Conservation (phyloP, 1,140 invertebrate genomes). For the Wiebesia pumilae region DNA sequence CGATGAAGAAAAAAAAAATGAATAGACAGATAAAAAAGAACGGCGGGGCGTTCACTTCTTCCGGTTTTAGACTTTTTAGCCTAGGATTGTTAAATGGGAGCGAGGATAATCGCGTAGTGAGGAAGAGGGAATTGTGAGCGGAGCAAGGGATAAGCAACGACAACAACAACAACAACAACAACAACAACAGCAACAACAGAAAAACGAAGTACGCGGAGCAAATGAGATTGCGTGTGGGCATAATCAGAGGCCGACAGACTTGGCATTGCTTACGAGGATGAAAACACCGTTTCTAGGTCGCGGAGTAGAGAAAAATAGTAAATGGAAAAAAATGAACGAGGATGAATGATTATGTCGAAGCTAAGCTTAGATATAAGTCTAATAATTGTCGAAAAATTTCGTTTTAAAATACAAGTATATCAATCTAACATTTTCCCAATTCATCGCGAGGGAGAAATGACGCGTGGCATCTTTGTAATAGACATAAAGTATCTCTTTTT, state of each 20-base stretch:
- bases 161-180: too few species aligned
- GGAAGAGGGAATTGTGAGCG: too few species aligned
- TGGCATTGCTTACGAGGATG: background rate
- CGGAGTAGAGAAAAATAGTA: background rate
- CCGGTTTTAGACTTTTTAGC: slow-evolving; percentile 50
- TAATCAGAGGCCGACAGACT: too few species aligned
- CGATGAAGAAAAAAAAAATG: background rate
- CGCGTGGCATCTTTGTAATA: slow-evolving; percentile 32
- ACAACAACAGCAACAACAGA: too few species aligned
- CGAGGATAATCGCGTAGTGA: background rate
- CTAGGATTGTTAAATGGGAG: slow-evolving; percentile 38
- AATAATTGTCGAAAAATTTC: slow-evolving; percentile 50
- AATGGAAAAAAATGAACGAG: slow-evolving; percentile 3
- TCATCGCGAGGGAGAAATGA: slow-evolving; percentile 37
- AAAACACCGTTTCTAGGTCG: background rate
- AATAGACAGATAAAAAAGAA: background rate
- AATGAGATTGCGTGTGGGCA: too few species aligned
- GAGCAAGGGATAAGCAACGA: background rate
- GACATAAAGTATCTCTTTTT: slow-evolving; percentile 24
- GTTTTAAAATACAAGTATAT: slow-evolving; percentile 47
- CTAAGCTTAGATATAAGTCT: slow-evolving; percentile 33
- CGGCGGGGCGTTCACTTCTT: slow-evolving; percentile 41
- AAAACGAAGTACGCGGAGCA: too few species aligned
- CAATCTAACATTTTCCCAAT: slow-evolving; percentile 43
- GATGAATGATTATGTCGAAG: slow-evolving; percentile 30